Conservation (phyloP, 2,797 vertebrate species). For the Myiotriccus ornatus region DNA sequence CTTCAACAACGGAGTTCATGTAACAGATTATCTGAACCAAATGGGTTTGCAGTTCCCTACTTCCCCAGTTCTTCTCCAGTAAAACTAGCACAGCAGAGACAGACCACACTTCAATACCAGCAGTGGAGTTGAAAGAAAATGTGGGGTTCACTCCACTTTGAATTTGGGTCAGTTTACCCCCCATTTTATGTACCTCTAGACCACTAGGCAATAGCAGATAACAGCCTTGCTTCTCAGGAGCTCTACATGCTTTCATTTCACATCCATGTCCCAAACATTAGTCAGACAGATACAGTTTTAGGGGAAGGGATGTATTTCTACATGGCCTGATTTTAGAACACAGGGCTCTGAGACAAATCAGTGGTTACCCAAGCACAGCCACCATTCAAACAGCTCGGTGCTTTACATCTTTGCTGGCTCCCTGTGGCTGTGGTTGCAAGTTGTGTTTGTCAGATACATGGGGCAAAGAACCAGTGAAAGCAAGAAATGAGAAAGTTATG, state of each 20-base stretch:
- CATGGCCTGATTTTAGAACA: background rate
- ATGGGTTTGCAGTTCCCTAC: conserved; percentile 7
- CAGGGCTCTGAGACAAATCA: background rate
- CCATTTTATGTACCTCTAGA: background rate
- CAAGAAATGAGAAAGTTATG: background rate
- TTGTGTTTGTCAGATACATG: background rate
- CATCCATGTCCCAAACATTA: background rate
- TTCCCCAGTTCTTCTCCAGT: background rate
- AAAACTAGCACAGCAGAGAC: background rate
- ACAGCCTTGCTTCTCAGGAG: background rate
- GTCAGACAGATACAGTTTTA: background rate
- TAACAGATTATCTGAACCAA: conserved; percentile 38
- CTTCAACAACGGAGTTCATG: background rate
- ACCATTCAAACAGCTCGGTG: background rate
- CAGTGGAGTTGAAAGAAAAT: background rate
- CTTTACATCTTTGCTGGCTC: background rate
- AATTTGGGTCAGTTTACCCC: background rate
- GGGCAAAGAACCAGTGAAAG: background rate
- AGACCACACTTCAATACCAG: background rate
- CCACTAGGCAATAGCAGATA: background rate
- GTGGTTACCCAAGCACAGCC: background rate
- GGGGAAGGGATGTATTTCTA: background rate
- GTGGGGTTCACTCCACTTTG: background rate
- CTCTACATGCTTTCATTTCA: background rate
- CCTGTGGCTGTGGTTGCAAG: background rate